Evolutionary conservation across 1,140 invertebrate genomes (phyloP).

Genomic region (Arctopsyche grandis): DNA sequence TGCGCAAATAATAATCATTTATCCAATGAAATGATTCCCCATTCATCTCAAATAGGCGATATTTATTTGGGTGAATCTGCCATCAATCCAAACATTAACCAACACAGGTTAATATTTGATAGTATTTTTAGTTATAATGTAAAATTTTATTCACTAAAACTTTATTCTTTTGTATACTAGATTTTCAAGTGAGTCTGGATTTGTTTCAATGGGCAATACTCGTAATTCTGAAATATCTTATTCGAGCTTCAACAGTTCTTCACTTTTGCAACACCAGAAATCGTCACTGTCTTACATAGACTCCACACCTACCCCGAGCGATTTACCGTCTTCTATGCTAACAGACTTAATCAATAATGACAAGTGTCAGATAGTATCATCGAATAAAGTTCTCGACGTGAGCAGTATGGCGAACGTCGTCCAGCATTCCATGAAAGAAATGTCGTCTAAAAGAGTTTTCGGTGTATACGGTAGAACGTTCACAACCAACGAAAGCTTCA

Average conservation of each 20-base stretch:
- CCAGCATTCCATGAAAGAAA: conserved; percentile 49
- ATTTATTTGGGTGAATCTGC: conserved; percentile 18
- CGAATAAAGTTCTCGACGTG: conserved; percentile 38
- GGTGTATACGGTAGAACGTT: conserved; percentile 45
- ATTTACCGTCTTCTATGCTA: conserved; percentile 41
- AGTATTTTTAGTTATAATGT: not conserved
- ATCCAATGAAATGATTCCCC: conserved; percentile 37
- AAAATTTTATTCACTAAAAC: no score
- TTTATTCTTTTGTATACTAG: conserved; percentile 53
- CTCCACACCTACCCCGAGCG: conserved; percentile 49
- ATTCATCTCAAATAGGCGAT: conserved; percentile 27
- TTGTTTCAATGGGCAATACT: conserved; percentile 74
- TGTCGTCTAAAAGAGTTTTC: conserved; percentile 45
- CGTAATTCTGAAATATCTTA: conserved; percentile 57
- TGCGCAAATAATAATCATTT: conserved; percentile 27
- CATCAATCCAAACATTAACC: conserved; percentile 54
- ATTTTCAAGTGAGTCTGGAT: conserved; percentile 73
- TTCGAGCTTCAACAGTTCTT: conserved; percentile 50
- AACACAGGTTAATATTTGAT: conserved; percentile 62
- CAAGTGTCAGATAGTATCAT: conserved; percentile 30
- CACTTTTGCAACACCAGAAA: conserved; percentile 41
- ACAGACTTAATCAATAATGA: conserved; percentile 38
- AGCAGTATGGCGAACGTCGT: conserved; percentile 45
- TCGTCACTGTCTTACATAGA: conserved; percentile 48
- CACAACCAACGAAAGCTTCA: conserved; percentile 52